Conservation (phyloP, 2,113 vertebrate genomes). For the Mustelus asterias region DNA sequence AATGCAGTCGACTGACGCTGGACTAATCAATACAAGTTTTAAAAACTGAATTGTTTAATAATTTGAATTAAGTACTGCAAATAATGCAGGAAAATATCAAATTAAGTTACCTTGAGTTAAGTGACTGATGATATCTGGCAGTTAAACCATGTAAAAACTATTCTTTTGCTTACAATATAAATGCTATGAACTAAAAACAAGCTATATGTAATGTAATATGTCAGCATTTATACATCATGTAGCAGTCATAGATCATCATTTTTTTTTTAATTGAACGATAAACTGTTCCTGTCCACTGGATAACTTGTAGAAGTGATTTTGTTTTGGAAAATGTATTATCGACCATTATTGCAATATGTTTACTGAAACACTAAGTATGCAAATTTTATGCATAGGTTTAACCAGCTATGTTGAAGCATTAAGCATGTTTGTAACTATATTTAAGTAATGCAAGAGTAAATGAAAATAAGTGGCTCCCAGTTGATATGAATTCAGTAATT, state of each 20-base stretch:
- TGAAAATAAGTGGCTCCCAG: neutral
- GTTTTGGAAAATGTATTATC: neutral
- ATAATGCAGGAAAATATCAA: neutral
- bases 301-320: neutral
- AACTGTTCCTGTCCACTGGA: neutral
- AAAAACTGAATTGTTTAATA: neutral
- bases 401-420: neutral
- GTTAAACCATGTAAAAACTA: neutral
- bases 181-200: neutral
- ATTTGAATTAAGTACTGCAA: neutral
- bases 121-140: neutral
- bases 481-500: neutral
- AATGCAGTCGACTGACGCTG: neutral
- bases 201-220: neutral
- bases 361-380: neutral
- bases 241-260: neutral
- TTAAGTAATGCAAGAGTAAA: neutral
- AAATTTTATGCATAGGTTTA: neutral
- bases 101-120: neutral
- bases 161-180: neutral
- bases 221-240: neutral
- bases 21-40: neutral
- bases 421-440: neutral
- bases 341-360: neutral
- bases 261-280: neutral